Evolutionary conservation across 2,888 invertebrate genomes (phyloP).

Genomic region (Tortrix viridana): DNA sequence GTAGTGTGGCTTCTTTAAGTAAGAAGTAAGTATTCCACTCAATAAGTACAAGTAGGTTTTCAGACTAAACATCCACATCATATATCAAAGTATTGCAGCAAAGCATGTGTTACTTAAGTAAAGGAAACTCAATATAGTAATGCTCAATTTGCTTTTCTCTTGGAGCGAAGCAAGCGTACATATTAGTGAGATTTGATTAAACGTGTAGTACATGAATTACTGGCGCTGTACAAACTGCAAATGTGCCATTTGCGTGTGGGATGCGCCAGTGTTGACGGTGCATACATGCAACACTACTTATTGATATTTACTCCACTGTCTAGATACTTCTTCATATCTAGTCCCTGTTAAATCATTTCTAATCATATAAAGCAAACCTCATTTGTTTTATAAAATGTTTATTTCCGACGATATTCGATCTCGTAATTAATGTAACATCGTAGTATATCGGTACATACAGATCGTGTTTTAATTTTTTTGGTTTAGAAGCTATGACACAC

Average conservation of each 20-base stretch:
- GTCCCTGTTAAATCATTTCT: background rate
- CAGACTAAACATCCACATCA: background rate
- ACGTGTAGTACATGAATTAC: conserved; percentile 18
- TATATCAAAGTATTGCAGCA: background rate
- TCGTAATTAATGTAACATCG: too few relatives aligned
- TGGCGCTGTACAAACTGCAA: conserved; percentile 42
- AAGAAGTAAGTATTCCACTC: too few relatives aligned
- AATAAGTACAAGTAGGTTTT: background rate
- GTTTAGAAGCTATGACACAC: too few relatives aligned
- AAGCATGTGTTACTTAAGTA: conserved; percentile 4
- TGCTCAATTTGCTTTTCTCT: conserved; percentile 18
- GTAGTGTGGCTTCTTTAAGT: too few relatives aligned
- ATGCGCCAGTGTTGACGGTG: conserved; percentile 5
- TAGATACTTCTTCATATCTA: background rate
- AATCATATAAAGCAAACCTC: too few relatives aligned
- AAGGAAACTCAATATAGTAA: background rate
- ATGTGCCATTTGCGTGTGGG: conserved; percentile 48
- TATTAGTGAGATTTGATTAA: conserved; percentile 27
- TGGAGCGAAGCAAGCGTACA: conserved; percentile 6
- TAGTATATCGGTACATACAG: too few relatives aligned
- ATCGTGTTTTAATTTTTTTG: too few relatives aligned
- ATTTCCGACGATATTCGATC: too few relatives aligned
- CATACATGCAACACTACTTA: conserved; percentile 5
- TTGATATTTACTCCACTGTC: background rate
- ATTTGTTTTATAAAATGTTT: too few relatives aligned